Base-by-base conservation (phyloP, 2,888 invertebrate genomes). In the Drosophila quinaria region DNA sequence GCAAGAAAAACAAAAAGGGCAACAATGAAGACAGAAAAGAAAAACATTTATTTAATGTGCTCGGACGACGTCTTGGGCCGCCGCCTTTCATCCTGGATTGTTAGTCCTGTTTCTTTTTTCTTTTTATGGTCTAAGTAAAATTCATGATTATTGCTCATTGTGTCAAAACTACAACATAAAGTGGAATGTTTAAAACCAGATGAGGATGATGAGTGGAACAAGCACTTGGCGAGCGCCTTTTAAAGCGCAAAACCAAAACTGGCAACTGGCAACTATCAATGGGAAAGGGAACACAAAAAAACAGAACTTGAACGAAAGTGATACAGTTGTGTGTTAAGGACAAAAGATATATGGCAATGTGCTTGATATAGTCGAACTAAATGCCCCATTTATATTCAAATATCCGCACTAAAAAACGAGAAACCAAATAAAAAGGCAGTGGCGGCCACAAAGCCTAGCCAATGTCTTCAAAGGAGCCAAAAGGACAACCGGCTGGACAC, bases 281-380 rank as follows among this genome's bases (percentile, higher is more conserved):
- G 68, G 85, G 47, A 37, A 61, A 31, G 58, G 39, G 31, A 49
- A 39, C 22, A 9, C 22, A 11, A 17, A 29, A 13, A 41, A 22
- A 47, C 19, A 25, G 17, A 49, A 49, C 17, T 46, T 50, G 11
- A 59, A 44, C 44, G 17, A 44, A 52, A 44, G 22, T 61, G 63
- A 59, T 64, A 69, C 54, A 49, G 74, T 74, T 59, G 37, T 56
- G 47, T 51, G 60, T 56, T 67, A 78, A 78, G 76, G 76, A 76
- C 70, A 70, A 75, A 74, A 90, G 88, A 88, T 89, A 81, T 85
- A 86, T 82, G 80, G 77, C 69, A 70, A 78, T 80, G 78, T 88
- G 87, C 90, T 90, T 90, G 86, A 89, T 90, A 87, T 90, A 89
- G 90, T 90, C 87, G 70, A 80, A 89, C 87, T 87, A 90, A 90